These are phyloP conservation scores for Rhinolophus ferrumequinum DNA, from an alignment of 2,113 vertebrate species.

Conservation along the genomic window DNA sequence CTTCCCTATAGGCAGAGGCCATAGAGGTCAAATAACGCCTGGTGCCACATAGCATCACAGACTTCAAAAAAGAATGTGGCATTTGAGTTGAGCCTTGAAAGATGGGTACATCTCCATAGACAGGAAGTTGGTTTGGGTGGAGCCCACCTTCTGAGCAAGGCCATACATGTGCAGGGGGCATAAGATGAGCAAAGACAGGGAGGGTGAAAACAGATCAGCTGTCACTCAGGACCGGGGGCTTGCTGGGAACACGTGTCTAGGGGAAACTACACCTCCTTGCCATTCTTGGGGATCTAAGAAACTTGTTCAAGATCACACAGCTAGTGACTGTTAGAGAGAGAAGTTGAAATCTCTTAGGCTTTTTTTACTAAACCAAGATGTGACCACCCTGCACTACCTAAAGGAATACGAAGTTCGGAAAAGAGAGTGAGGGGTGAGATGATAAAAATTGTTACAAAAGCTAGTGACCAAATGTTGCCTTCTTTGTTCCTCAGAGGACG, in stretches of 20 bases:
- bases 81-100: background rate
- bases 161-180: background rate
- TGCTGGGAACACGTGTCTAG: accelerated
- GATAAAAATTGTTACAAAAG: background rate
- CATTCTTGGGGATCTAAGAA: background rate
- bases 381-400: background rate
- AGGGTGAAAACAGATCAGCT: too few species aligned
- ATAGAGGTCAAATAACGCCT: background rate
- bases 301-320: background rate
- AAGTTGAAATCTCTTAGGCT: background rate
- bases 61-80: background rate
- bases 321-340: background rate
- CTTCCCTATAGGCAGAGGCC: background rate
- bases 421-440: background rate
- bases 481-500: background rate
- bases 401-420: background rate
- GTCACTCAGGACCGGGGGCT: background rate
- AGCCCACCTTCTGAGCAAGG: too few species aligned
- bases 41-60: background rate
- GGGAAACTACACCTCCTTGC: background rate
- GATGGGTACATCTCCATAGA: background rate
- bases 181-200: background rate
- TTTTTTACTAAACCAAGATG: background rate
- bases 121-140: background rate
- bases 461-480: background rate